phyloP scores from a whole-genome alignment of 2,888 invertebrate genomes.

The Aethes cnicana region DNA sequence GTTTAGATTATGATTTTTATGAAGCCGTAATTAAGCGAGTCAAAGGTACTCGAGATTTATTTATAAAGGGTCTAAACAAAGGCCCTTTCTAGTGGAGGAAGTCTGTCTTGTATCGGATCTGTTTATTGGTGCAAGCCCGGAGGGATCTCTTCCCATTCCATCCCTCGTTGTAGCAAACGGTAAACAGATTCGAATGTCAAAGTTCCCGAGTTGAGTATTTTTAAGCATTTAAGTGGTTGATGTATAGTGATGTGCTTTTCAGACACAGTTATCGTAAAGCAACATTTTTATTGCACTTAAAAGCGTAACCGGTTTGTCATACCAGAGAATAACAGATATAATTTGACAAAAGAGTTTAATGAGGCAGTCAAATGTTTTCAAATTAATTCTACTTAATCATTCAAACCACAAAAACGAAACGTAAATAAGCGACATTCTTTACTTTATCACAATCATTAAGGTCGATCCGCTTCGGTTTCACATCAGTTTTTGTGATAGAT shows the following conservation, averaged over 20 bases:
- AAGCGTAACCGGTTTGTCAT: too few species aligned
- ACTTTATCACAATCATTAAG: constrained; percentile 12
- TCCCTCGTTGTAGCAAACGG: constrained; percentile 44
- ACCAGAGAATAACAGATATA: too few species aligned
- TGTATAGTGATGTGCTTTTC: too few species aligned
- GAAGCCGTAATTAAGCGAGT: constrained; percentile 39
- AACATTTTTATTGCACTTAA: too few species aligned
- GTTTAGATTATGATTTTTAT: constrained; percentile 30
- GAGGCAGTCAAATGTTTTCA: too few species aligned
- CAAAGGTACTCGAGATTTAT: constrained; percentile 64
- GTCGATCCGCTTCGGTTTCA: constrained; percentile 11
- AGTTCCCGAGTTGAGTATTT: too few species aligned
- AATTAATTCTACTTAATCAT: too few species aligned
- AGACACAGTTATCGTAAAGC: too few species aligned
- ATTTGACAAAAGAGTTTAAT: too few species aligned
- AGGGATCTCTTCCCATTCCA: constrained; percentile 54
- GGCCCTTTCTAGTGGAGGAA: constrained; percentile 51
- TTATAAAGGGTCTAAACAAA: constrained; percentile 69
- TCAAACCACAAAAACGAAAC: background rate
- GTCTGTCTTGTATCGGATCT: constrained; percentile 73
- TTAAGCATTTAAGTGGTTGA: too few species aligned
- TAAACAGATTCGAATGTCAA: constrained; percentile 48
- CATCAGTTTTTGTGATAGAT: constrained; percentile 17
- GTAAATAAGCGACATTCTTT: background rate
- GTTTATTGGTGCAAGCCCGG: constrained; percentile 70